phyloP scores from a whole-genome alignment of 2,797 vertebrate species.

The Pangasius sanitwongsei region DNA sequence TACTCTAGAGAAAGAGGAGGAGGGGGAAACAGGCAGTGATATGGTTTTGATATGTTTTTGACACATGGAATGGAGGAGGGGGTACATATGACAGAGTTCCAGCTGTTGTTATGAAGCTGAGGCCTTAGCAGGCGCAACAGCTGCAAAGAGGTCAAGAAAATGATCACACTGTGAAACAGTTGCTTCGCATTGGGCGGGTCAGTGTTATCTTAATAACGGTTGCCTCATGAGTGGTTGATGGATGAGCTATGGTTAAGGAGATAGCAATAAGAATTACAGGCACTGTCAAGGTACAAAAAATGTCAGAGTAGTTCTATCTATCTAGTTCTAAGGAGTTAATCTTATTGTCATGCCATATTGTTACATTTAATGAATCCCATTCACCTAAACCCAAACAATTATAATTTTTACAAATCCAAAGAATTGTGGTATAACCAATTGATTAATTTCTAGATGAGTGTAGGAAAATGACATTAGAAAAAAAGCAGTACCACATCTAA shows the following conservation, averaged over 20 bases:
- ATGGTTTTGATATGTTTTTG: slow-evolving; percentile 42
- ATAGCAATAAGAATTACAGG: background rate
- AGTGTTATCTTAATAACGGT: slow-evolving; percentile 66
- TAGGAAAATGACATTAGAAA: background rate
- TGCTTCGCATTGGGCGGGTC: slow-evolving; percentile 60
- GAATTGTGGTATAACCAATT: background rate
- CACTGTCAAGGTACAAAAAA: background rate
- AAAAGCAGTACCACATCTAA: background rate
- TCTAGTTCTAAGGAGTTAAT: background rate
- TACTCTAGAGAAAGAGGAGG: slow-evolving; percentile 20
- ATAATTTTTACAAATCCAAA: background rate
- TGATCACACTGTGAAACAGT: slow-evolving; percentile 70
- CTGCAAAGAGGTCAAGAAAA: slow-evolving; percentile 66
- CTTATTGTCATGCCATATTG: background rate
- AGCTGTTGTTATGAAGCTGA: slow-evolving; percentile 85
- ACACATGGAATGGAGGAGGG: slow-evolving; percentile 26
- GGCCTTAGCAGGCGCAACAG: slow-evolving; percentile 66
- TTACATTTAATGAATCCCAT: background rate
- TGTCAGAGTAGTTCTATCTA: background rate
- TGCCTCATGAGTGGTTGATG: slow-evolving; percentile 52
- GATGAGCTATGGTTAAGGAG: background rate
- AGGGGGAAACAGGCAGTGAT: slow-evolving; percentile 21
- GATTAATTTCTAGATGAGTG: background rate
- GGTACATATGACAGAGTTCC: slow-evolving; percentile 67
- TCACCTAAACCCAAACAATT: background rate